phyloP scores from a whole-genome alignment of 2,888 invertebrate species.

The Poecilus cupreus region DNA sequence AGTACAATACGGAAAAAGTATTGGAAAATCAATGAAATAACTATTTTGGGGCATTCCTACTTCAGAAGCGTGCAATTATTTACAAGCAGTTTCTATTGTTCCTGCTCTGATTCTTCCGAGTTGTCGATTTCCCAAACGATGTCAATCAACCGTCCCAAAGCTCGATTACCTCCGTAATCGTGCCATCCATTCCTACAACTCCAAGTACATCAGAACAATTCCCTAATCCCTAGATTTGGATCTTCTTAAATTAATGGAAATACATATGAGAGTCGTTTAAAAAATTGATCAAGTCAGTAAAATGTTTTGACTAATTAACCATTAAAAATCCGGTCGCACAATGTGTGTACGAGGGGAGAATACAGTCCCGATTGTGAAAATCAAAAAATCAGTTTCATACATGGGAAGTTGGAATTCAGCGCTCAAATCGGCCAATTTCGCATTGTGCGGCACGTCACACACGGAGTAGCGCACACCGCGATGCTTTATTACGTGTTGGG shows the following conservation, averaged over 20 bases:
- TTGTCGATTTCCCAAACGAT: slow-evolving; percentile 27
- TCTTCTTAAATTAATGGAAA: neutral
- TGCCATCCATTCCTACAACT: slow-evolving; percentile 1
- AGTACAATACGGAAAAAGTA: too few relatives aligned
- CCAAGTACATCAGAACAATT: neutral
- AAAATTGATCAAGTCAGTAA: neutral
- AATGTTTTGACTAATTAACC: neutral
- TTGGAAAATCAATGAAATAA: too few relatives aligned
- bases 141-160: slow-evolving; percentile 18
- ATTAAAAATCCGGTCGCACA: neutral
- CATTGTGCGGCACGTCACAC: slow-evolving; percentile 63
- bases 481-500: slow-evolving; percentile 36
- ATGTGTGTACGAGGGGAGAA: slow-evolving; percentile 3
- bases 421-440: slow-evolving; percentile 61
- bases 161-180: slow-evolving; percentile 2
- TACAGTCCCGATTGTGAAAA: neutral
- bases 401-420: neutral
- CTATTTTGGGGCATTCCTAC: too few relatives aligned
- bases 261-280: too few relatives aligned
- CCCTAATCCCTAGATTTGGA: neutral
- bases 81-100: slow-evolving; percentile 1
- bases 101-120: neutral
- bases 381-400: neutral
- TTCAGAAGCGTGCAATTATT: neutral
- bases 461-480: slow-evolving; percentile 5